Conservation (phyloP, 2,113 vertebrate species). For the Trematocara zebra region DNA sequence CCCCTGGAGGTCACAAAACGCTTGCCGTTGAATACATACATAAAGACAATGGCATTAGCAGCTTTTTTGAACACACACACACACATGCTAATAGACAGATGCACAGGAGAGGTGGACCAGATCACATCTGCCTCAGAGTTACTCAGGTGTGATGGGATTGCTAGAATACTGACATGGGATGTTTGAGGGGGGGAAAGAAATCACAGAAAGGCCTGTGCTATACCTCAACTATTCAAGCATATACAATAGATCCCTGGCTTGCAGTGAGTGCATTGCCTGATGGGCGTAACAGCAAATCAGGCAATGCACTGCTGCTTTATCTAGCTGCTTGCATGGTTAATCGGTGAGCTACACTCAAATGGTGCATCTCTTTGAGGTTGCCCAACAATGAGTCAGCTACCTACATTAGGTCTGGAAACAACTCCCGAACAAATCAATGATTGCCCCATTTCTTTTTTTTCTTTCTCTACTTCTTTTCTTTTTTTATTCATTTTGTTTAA, state of each 20-base stretch:
- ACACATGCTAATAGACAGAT: not conserved
- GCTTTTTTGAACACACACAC: not conserved
- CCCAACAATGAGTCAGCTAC: conserved; percentile 45
- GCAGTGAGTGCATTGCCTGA: not conserved
- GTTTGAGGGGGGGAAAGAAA: not conserved
- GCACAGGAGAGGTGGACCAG: not conserved
- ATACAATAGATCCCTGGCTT: not conserved
- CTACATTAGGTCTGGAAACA: conserved; percentile 41
- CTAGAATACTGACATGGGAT: conserved; percentile 20
- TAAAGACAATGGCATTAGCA: conserved; percentile 49
- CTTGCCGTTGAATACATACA: conserved; percentile 37
- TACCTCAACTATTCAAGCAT: conserved; percentile 7
- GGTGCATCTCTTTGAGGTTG: not conserved
- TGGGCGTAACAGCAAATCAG: conserved; percentile 8
- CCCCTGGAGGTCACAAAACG: conserved; percentile 7
- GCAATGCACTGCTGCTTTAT: not conserved
- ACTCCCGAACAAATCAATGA: conserved; percentile 14
- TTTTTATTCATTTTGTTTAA: conserved; percentile 52
- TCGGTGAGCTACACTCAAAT: not conserved
- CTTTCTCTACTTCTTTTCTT: not conserved
- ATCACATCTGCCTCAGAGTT: conserved; percentile 18
- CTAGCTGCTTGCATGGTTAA: not conserved
- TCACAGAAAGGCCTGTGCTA: not conserved
- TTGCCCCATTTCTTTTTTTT: not conserved
- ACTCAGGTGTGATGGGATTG: conserved; percentile 48